Evolutionary conservation across 1,140 invertebrate species (phyloP), one percentile per base, ranked within the genome.

Genomic region (Yoshiicerus persimilis): DNA sequence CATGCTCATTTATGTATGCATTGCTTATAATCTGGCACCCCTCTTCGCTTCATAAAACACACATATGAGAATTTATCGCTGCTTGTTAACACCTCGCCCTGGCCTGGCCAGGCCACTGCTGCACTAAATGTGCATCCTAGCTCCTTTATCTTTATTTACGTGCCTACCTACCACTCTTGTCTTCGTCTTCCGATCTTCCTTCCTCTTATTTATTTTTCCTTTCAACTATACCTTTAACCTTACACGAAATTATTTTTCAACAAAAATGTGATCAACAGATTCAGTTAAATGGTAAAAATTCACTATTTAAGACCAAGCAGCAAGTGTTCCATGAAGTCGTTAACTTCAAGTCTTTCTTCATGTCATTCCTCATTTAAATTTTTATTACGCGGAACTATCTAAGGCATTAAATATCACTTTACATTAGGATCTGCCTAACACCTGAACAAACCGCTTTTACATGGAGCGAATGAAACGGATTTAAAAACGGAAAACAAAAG

Each of bases 21-120:
- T 27, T 84, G 38, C 47, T 84, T 38, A n/a, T 84, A 84, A 84
- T 84, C 83, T 84, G 83, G 83, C 83, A 84, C 83, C 83, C 83
- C 47, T 84, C 83, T 56, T 84, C 83, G 83, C 83, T 84, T 84
- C 83, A 84, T 84, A 84, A 84, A 84, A 30, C 83, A 84, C 38
- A 47, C 83, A 84, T 84, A 84, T 84, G 83, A 84, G 39, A 84
- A 84, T 84, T 84, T 84, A 84, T 84, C 83, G 83, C 83, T 84
- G 38, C 83, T 84, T 84, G 83, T 84, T 84, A 84, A 84, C 83
- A 84, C 83, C 83, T 84, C 80, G 23, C 66, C 47, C 47, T 56
- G 13, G 16, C 66, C 25, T 70, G 83, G 83, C 38, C 38, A 84
- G 47, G 39, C 83, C 77, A 83, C 30, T 83, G 8, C 66, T 11